A percentile compares a stretch with the other conserved stretches of the same genome.
Evolutionary conservation across 2,113 vertebrate genomes (phyloP).

Genomic region (Osmerus mordax): DNA sequence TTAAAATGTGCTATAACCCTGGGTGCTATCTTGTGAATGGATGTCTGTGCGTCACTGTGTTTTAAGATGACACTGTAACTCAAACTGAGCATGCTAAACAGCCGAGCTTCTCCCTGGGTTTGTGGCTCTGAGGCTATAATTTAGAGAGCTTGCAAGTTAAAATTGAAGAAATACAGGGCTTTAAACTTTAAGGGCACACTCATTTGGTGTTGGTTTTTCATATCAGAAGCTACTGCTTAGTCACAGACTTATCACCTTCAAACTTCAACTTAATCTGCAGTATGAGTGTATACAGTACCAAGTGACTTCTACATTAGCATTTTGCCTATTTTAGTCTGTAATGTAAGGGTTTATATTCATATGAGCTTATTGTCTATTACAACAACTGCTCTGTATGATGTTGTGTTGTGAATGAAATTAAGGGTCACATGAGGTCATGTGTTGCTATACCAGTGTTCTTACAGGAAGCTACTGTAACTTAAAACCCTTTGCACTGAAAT

Average conservation of each 20-base stretch:
- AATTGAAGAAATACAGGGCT: constrained; percentile 53
- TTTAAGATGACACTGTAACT: constrained; percentile 40
- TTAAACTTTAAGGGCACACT: constrained; percentile 34
- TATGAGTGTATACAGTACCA: neutral
- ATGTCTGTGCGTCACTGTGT: constrained; percentile 47
- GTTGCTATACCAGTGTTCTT: too few relatives aligned
- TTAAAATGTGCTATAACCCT: too few relatives aligned
- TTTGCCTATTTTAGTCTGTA: too few relatives aligned
- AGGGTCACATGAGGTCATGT: too few relatives aligned
- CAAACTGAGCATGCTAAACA: constrained; percentile 43
- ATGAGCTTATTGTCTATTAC: too few relatives aligned
- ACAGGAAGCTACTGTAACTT: too few relatives aligned
- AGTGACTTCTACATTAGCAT: too few relatives aligned
- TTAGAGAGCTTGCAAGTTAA: constrained; percentile 59
- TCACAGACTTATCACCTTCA: neutral
- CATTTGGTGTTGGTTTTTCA: constrained; percentile 23
- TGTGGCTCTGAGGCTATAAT: constrained; percentile 66
- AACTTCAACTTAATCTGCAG: neutral
- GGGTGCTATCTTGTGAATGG: constrained; percentile 10
- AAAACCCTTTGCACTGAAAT: too few relatives aligned
- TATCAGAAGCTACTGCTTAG: constrained; percentile 20
- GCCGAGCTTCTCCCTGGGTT: constrained; percentile 59
- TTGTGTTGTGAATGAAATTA: too few relatives aligned
- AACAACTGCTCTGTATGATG: too few relatives aligned
- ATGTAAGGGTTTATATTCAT: too few relatives aligned